Evolutionary conservation across 2,113 vertebrate genomes (phyloP).

Genomic region (Microcebus lehilahytsara): DNA sequence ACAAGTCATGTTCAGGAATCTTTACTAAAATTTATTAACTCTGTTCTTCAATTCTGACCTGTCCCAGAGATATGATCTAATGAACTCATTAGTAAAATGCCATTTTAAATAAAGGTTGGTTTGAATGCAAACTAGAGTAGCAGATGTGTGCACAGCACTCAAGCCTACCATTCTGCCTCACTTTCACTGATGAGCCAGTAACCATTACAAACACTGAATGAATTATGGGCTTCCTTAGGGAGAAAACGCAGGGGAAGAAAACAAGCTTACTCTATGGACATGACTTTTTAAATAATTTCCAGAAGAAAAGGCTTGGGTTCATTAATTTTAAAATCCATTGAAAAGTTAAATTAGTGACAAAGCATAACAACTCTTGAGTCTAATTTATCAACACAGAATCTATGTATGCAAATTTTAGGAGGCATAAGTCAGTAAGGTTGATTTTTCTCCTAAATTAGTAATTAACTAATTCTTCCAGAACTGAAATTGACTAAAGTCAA

Average conservation of each 20-base stretch:
- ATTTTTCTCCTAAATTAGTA: slow-evolving; percentile 22
- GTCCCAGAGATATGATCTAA: background rate
- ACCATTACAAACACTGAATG: background rate
- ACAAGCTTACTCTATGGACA: background rate
- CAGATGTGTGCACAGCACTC: background rate
- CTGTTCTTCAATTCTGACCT: slow-evolving; percentile 8
- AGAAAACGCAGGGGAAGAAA: slow-evolving; percentile 19
- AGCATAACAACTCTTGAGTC: slow-evolving; percentile 14
- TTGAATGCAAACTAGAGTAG: background rate
- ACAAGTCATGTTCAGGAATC: background rate
- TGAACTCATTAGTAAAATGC: slow-evolving; percentile 44
- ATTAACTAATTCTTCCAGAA: slow-evolving; percentile 29
- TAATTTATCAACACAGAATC: slow-evolving; percentile 33
- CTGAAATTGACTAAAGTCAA: background rate
- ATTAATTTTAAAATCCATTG: slow-evolving; percentile 49
- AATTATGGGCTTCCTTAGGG: slow-evolving; percentile 16
- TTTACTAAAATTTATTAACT: slow-evolving; percentile 16
- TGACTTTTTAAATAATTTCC: slow-evolving; percentile 39
- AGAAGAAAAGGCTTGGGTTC: background rate
- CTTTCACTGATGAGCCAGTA: background rate
- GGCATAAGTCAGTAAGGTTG: background rate
- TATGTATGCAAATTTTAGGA: slow-evolving; percentile 41
- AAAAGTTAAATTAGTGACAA: slow-evolving; percentile 48
- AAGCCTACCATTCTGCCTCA: background rate
- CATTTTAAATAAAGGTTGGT: background rate